phyloP scores from a whole-genome alignment of 2,888 invertebrate genomes.

The Elgonia sp. region DNA sequence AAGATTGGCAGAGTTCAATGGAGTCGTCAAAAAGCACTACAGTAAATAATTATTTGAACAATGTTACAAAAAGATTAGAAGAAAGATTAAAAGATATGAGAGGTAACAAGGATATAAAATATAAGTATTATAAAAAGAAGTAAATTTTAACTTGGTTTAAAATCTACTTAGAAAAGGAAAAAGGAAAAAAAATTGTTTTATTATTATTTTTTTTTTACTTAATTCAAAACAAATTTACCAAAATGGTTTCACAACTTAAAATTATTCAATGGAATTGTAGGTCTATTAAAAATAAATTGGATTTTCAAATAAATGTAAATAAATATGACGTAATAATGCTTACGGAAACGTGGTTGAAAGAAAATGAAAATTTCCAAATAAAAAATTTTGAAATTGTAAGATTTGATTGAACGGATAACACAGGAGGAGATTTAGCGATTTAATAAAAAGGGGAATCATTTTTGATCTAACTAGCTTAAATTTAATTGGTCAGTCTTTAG shows the following conservation, averaged over 20 bases:
- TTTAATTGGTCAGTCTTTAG: conserved; percentile 12
- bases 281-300: conserved; percentile 16
- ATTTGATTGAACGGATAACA: conserved; percentile 38
- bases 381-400: background rate
- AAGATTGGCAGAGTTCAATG: too few species aligned
- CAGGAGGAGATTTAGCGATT: conserved; percentile 29
- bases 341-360: background rate
- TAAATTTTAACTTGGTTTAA: too few species aligned
- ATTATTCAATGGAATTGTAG: conserved; percentile 15
- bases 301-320: background rate
- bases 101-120: too few species aligned
- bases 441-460: conserved; percentile 18
- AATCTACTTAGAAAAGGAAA: too few species aligned
- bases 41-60: background rate
- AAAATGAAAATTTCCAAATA: background rate
- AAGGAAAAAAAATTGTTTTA: too few species aligned
- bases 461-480: conserved; percentile 9
- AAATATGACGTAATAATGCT: conserved; percentile 6
- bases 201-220: too few species aligned
- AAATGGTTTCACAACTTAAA: background rate
- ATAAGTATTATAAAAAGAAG: too few species aligned
- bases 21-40: too few species aligned
- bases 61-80: background rate
- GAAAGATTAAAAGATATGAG: background rate
- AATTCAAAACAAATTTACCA: too few species aligned